Conservation (phyloP, 2,888 invertebrate species). For the Agrotis exclamationis region DNA sequence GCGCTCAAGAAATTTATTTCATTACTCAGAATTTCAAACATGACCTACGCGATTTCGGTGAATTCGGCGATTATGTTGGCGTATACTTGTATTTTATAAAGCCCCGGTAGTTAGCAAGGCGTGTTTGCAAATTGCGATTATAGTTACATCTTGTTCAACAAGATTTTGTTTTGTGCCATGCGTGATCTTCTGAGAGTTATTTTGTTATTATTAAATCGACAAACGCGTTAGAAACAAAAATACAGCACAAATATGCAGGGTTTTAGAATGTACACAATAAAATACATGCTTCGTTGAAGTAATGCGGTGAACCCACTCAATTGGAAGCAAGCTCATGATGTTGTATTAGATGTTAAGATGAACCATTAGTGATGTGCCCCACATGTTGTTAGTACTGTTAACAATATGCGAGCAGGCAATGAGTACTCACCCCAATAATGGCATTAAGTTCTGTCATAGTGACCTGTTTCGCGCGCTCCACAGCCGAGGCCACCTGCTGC, state of each 20-base stretch:
- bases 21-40: constrained; percentile 66
- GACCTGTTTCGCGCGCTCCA: constrained; percentile 98
- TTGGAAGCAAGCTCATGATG: constrained; percentile 51
- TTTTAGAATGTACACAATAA: not conserved
- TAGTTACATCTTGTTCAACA: constrained; percentile 17
- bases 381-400: constrained; percentile 60
- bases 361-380: constrained; percentile 44
- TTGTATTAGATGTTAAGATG: constrained; percentile 44
- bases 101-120: constrained; percentile 18
- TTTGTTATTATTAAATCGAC: constrained; percentile 1
- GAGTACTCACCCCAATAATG: constrained; percentile 96
- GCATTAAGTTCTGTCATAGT: constrained; percentile 98
- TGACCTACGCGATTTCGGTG: constrained; percentile 48
- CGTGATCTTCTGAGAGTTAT: not conserved
- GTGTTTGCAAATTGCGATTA: constrained; percentile 11
- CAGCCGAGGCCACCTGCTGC: constrained; percentile 97
- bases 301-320: constrained; percentile 38
- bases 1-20: constrained; percentile 74
- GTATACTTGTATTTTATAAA: constrained; percentile 26
- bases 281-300: constrained; percentile 41
- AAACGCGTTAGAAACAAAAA: constrained; percentile 14
- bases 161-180: constrained; percentile 5
- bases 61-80: constrained; percentile 41
- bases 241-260: constrained; percentile 31
- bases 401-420: constrained; percentile 61